phyloP scores from a whole-genome alignment of 2,888 invertebrate species.

The Dryocosmus kuriphilus region DNA sequence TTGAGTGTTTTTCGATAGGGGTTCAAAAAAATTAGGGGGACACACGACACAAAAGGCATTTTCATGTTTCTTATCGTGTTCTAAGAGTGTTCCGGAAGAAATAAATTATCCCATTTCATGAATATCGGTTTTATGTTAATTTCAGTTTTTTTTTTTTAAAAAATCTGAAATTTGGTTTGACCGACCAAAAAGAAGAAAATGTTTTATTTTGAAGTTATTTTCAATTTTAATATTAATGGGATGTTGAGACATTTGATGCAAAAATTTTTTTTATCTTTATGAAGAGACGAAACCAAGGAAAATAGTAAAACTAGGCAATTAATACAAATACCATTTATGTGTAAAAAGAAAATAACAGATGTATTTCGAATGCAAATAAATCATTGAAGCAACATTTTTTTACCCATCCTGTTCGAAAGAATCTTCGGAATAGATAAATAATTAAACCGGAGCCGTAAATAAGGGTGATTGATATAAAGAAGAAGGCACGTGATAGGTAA shows the following conservation, averaged over 20 bases:
- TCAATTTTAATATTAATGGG: no score
- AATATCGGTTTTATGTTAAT: background rate
- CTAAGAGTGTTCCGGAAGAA: constrained; percentile 4
- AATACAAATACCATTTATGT: no score
- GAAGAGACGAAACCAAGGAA: no score
- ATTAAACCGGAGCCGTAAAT: constrained; percentile 13
- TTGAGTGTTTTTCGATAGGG: constrained; percentile 17
- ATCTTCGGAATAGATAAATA: constrained; percentile 18
- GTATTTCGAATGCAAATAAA: constrained; percentile 12
- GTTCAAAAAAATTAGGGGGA: constrained; percentile 21
- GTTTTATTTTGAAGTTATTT: no score
- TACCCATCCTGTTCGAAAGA: constrained; percentile 3
- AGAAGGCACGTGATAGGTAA: constrained; percentile 20
- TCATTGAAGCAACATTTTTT: background rate
- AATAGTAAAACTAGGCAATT: no score
- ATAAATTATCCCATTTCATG: constrained; percentile 26
- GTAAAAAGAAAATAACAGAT: background rate
- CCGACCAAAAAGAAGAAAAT: no score
- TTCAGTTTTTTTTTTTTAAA: background rate
- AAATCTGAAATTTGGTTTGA: no score
- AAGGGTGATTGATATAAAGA: constrained; percentile 21
- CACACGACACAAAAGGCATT: constrained; percentile 9
- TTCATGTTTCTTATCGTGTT: constrained; percentile 4
- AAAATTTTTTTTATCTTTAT: background rate
- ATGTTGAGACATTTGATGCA: background rate